phyloP scores from a whole-genome alignment of 2,797 vertebrate genomes.

The Pangasius mekongensis region DNA sequence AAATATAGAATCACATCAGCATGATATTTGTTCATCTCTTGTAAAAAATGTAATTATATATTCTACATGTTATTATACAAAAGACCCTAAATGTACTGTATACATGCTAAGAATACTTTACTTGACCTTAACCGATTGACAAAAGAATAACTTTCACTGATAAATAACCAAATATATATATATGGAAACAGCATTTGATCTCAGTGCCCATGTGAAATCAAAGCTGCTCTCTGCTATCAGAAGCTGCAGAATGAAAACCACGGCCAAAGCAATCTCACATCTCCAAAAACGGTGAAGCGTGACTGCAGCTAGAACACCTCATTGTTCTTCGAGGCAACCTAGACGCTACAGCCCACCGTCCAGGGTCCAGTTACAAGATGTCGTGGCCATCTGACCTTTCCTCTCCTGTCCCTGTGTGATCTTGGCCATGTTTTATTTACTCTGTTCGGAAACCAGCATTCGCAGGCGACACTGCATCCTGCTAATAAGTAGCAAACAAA shows the following conservation, averaged over 20 bases:
- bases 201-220: slow-evolving; percentile 39
- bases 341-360: slow-evolving; percentile 57
- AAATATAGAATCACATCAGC: not conserved
- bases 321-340: slow-evolving; percentile 61
- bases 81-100: not conserved
- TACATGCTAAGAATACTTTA: not conserved
- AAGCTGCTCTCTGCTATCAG: slow-evolving; percentile 37
- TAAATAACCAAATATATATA: too few relatives aligned
- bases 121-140: not conserved
- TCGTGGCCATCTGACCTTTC: slow-evolving; percentile 61
- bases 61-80: not conserved
- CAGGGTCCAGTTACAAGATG: slow-evolving; percentile 63
- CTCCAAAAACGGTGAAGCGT: slow-evolving; percentile 37
- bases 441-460: slow-evolving; percentile 17
- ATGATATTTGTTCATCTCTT: not conserved
- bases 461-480: slow-evolving; percentile 53
- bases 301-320: slow-evolving; percentile 50
- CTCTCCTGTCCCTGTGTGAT: slow-evolving; percentile 44
- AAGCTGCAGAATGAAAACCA: slow-evolving; percentile 39
- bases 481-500: slow-evolving; percentile 60
- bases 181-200: not conserved
- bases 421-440: slow-evolving; percentile 67
- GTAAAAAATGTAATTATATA: not conserved
- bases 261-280: slow-evolving; percentile 54
- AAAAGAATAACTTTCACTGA: not conserved